Conservation (phyloP, 23 tunicate species). For the Diplosoma virens region DNA sequence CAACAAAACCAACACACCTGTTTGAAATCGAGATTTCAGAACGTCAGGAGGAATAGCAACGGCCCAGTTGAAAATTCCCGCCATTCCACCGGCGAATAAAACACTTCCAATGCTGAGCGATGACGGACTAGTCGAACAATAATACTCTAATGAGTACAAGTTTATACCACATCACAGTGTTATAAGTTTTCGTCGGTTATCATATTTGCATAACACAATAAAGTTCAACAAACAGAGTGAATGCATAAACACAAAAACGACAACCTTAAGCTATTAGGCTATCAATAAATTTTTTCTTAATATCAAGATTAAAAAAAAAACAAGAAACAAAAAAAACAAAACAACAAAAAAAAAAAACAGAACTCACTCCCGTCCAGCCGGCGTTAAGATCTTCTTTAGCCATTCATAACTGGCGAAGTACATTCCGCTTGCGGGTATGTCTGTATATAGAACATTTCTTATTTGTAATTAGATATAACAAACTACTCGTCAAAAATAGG, state of each 20-base stretch:
- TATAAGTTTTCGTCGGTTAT: too few species aligned
- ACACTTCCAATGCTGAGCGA: conserved; percentile 86
- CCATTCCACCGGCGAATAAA: conserved; percentile 95
- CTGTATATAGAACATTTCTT: too few species aligned
- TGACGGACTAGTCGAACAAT: conserved; percentile 78
- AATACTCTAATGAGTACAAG: too few species aligned
- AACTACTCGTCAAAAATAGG: too few species aligned
- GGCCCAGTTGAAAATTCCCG: conserved; percentile 98
- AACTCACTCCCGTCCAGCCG: conserved; percentile 84
- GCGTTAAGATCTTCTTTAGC: conserved; percentile 74
- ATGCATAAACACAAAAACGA: neutral
- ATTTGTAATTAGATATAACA: too few species aligned
- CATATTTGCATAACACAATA: too few species aligned
- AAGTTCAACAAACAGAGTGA: neutral
- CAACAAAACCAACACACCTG: conserved; percentile 27
- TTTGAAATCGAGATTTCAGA: conserved; percentile 94
- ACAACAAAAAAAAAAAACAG: too few species aligned
- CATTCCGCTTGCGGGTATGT: conserved; percentile 97
- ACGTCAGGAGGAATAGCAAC: conserved; percentile 96
- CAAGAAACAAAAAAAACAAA: too few species aligned
- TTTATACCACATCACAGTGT: too few species aligned
- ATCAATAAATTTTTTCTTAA: too few species aligned
- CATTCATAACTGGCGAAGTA: conserved; percentile 96
- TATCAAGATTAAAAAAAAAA: too few species aligned
- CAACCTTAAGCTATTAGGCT: too few species aligned